These are phyloP conservation scores for Chironex yamaguchii DNA, from an alignment of 30 jellyfish, hydroid and myxozoan species.

Conservation along the genomic window DNA sequence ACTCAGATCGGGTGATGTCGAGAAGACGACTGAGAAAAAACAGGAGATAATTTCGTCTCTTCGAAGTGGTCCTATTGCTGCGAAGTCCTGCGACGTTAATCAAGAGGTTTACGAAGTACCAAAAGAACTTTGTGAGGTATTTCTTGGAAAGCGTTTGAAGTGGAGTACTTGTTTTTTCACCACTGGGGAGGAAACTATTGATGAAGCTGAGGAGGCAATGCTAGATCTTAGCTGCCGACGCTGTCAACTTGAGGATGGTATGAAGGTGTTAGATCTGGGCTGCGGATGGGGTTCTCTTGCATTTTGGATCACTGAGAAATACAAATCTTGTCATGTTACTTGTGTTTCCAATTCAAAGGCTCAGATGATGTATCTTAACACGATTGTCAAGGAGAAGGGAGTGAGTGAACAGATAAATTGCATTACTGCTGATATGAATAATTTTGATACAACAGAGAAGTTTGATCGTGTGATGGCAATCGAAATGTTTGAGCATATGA, in stretches of 20 bases:
- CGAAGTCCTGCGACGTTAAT: conserved; percentile 70
- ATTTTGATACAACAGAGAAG: conserved; percentile 61
- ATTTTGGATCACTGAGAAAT: conserved; percentile 77
- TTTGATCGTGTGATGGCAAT: conserved; percentile 84
- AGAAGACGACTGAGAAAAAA: conserved; percentile 66
- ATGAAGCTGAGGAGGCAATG: conserved; percentile 78
- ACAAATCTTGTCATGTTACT: conserved; percentile 67
- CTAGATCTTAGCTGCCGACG: conserved; percentile 70
- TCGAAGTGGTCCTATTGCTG: conserved; percentile 76
- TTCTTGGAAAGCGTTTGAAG: conserved; percentile 83
- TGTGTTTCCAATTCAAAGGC: conserved; percentile 80
- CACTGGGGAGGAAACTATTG: conserved; percentile 46
- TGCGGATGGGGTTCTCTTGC: conserved; percentile 96
- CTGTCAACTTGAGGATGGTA: conserved; percentile 71
- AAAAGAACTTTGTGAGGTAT: conserved; percentile 66
- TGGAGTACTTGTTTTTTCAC: conserved; percentile 79
- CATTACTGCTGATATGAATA: conserved; percentile 87
- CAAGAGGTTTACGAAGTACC: conserved; percentile 91
- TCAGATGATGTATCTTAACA: conserved; percentile 63
- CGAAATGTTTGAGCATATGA: conserved; percentile 97
- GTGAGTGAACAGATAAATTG: conserved; percentile 52
- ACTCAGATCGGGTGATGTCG: conserved; percentile 79
- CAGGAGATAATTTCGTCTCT: conserved; percentile 55
- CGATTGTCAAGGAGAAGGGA: conserved; percentile 59
- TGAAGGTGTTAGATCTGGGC: conserved; percentile 83